Conservation (phyloP, 2,888 invertebrate species). For the Pandemis corylana region DNA sequence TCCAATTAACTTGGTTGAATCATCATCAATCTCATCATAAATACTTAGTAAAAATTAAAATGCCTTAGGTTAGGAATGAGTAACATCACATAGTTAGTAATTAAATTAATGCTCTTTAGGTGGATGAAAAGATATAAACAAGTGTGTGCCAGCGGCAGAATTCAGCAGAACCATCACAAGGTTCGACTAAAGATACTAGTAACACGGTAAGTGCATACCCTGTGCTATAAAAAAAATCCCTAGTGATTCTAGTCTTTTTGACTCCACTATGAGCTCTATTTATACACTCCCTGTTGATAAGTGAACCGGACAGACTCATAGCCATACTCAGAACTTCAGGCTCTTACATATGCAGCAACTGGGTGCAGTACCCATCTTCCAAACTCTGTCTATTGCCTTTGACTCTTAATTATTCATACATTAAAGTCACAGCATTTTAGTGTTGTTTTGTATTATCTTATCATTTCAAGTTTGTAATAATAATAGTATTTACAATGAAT, state of each 20-base stretch:
- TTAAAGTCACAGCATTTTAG: background rate
- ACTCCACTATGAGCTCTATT: too few species aligned
- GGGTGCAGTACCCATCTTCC: background rate
- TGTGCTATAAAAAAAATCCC: background rate
- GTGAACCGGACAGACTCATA: background rate
- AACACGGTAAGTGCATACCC: background rate
- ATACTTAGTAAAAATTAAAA: constrained; percentile 21
- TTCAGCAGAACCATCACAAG: constrained; percentile 7
- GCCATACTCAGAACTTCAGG: background rate
- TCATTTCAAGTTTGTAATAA: background rate
- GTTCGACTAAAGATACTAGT: background rate
- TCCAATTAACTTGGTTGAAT: background rate
- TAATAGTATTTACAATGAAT: background rate
- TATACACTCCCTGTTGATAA: background rate
- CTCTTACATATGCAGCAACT: background rate
- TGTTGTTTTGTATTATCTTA: background rate
- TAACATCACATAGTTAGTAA: constrained; percentile 33
- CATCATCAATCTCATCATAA: constrained; percentile 8
- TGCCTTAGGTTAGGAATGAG: constrained; percentile 32
- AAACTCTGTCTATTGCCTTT: background rate
- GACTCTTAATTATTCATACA: background rate
- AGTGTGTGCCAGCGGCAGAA: constrained; percentile 4
- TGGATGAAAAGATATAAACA: constrained; percentile 12
- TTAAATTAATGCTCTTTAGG: constrained; percentile 3
- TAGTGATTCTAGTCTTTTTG: too few species aligned